phyloP scores from a whole-genome alignment of 2,797 vertebrate species.

The Platyrinchus mystaceus region DNA sequence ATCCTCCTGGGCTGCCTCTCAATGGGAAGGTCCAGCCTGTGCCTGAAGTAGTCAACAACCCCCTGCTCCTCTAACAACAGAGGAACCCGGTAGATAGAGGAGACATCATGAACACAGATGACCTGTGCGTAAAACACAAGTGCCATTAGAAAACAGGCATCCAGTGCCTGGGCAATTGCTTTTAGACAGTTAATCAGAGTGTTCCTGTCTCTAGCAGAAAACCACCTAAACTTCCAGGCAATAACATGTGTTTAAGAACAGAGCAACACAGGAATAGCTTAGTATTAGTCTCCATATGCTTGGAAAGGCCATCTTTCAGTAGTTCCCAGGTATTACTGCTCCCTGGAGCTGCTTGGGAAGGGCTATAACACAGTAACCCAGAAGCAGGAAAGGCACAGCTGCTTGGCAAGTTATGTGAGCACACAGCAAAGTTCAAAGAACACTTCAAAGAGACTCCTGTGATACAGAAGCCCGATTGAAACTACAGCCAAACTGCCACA shows the following conservation, averaged over 20 bases:
- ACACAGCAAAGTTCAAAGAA: neutral
- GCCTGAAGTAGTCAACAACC: slow-evolving; percentile 88
- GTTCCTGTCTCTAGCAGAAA: neutral
- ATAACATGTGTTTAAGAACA: neutral
- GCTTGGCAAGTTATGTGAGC: neutral
- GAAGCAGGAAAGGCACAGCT: neutral
- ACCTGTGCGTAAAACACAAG: slow-evolving; percentile 75
- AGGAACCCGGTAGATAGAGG: slow-evolving; percentile 92
- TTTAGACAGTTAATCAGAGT: neutral
- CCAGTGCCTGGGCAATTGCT: neutral
- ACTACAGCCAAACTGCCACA: neutral
- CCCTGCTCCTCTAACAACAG: slow-evolving; percentile 92
- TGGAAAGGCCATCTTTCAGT: neutral
- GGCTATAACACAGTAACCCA: neutral
- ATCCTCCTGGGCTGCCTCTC: slow-evolving; percentile 84
- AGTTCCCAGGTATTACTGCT: neutral
- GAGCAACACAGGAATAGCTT: neutral
- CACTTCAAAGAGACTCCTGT: neutral
- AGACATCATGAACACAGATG: slow-evolving; percentile 94
- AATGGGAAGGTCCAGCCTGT: slow-evolving; percentile 86
- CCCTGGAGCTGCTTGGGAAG: neutral
- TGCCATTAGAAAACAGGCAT: neutral
- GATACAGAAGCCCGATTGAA: neutral
- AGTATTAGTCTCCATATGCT: neutral
- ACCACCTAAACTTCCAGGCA: neutral